phyloP scores from a whole-genome alignment of 2,113 vertebrate genomes.

The Cinclus mexicanus region DNA sequence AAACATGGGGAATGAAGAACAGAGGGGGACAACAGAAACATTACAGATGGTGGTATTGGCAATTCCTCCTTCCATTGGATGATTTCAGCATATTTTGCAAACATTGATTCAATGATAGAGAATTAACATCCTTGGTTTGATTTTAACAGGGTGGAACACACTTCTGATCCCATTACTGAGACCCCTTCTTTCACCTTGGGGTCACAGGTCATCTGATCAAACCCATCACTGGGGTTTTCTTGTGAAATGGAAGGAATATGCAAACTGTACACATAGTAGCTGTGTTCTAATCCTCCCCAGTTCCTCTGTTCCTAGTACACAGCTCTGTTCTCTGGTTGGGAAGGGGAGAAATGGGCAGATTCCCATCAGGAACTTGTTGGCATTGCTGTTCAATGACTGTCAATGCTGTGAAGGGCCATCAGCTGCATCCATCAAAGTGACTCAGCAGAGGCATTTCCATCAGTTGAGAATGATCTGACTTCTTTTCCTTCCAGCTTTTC shows the following conservation, averaged over 20 bases:
- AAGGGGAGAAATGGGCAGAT: neutral
- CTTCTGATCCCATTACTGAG: neutral
- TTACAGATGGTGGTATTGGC: neutral
- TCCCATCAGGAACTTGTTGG: neutral
- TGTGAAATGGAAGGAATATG: neutral
- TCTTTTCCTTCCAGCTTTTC: neutral
- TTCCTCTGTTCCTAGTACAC: neutral
- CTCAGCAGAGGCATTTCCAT: neutral
- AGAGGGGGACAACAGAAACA: neutral
- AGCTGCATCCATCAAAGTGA: neutral
- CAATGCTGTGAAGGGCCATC: accelerated
- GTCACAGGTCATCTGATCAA: neutral
- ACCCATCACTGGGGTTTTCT: neutral
- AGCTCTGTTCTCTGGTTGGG: neutral
- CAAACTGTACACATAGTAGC: neutral
- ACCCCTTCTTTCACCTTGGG: neutral
- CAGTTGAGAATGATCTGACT: neutral
- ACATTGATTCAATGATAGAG: neutral
- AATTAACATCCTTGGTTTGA: neutral
- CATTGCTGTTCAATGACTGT: neutral
- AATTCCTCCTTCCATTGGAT: neutral
- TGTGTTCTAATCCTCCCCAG: neutral
- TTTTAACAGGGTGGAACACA: neutral
- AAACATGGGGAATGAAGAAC: neutral
- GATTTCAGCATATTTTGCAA: neutral